These are phyloP conservation scores for Galemys pyrenaicus DNA, from an alignment of 2,113 vertebrate species.

Conservation along the genomic window DNA sequence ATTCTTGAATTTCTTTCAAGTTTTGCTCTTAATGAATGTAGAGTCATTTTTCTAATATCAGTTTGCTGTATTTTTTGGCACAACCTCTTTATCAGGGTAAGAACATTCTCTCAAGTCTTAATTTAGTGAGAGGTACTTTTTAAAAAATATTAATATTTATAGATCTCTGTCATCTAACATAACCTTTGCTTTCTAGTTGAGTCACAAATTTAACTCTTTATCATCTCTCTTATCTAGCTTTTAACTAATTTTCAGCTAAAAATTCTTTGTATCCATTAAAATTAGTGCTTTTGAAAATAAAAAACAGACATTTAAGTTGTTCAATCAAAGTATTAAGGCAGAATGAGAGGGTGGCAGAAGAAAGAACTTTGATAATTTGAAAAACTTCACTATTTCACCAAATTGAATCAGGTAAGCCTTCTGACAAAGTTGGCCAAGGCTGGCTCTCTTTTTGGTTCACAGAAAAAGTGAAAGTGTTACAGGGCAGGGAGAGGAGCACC, in stretches of 20 bases:
- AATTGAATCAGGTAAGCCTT: neutral
- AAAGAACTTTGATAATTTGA: too few species aligned
- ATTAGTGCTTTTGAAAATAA: too few species aligned
- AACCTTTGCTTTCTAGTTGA: too few species aligned
- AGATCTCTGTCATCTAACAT: too few species aligned
- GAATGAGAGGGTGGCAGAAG: too few species aligned
- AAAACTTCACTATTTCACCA: neutral
- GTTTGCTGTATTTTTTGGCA: neutral
- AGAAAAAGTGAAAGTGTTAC: neutral
- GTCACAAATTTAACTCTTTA: too few species aligned
- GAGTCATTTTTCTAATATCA: neutral
- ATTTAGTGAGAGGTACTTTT: neutral
- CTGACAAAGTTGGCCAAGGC: neutral
- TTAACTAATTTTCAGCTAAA: too few species aligned
- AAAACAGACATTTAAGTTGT: too few species aligned
- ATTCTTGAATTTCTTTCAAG: neutral
- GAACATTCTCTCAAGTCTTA: neutral
- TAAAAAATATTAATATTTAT: neutral
- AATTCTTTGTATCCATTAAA: too few species aligned
- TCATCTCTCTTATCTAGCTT: too few species aligned
- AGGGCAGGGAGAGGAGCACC: too few species aligned
- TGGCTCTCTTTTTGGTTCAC: neutral
- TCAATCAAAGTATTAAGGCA: too few species aligned
- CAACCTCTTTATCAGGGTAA: neutral
- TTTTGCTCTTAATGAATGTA: neutral